Conservation (phyloP, 2,888 invertebrate species). For the Pyrochroa serraticornis region DNA sequence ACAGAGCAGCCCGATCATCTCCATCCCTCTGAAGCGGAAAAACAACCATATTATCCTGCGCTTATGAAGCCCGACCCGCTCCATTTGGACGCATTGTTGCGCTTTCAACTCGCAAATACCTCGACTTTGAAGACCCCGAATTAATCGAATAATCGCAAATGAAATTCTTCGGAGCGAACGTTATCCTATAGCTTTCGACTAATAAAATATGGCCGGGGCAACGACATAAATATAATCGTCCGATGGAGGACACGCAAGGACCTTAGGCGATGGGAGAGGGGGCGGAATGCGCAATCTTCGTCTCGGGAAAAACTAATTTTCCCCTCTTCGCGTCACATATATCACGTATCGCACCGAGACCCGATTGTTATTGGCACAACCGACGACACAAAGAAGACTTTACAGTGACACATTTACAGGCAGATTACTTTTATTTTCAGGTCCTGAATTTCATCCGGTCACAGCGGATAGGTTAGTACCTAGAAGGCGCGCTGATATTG, state of each 20-base stretch:
- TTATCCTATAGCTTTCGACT: constrained; percentile 5
- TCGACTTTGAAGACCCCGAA: constrained; percentile 47
- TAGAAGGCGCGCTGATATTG: constrained; percentile 33
- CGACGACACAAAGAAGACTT: constrained; percentile 59
- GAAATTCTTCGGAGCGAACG: constrained; percentile 49
- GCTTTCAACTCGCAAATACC: constrained; percentile 24
- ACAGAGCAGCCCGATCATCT: constrained; percentile 52
- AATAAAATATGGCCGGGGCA: constrained; percentile 16
- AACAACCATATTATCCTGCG: constrained; percentile 56
- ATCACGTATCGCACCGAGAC: constrained; percentile 55
- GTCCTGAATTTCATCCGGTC: constrained; percentile 44
- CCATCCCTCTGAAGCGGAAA: constrained; percentile 52
- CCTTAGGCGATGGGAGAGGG: constrained; percentile 2
- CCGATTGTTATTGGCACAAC: constrained; percentile 55
- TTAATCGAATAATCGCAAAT: constrained; percentile 53
- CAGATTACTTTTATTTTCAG: constrained; percentile 59
- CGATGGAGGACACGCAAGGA: no score
- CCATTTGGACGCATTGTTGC: constrained; percentile 39
- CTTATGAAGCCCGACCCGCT: constrained; percentile 48
- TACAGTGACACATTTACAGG: constrained; percentile 60
- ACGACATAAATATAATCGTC: constrained; percentile 25
- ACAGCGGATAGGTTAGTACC: constrained; percentile 41
- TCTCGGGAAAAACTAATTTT: constrained; percentile 57
- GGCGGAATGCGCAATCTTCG: constrained; percentile 40
- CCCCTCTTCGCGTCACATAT: constrained; percentile 57